Evolutionary conservation across 2,113 vertebrate genomes (phyloP).

Genomic region (Antechinus stuartii): DNA sequence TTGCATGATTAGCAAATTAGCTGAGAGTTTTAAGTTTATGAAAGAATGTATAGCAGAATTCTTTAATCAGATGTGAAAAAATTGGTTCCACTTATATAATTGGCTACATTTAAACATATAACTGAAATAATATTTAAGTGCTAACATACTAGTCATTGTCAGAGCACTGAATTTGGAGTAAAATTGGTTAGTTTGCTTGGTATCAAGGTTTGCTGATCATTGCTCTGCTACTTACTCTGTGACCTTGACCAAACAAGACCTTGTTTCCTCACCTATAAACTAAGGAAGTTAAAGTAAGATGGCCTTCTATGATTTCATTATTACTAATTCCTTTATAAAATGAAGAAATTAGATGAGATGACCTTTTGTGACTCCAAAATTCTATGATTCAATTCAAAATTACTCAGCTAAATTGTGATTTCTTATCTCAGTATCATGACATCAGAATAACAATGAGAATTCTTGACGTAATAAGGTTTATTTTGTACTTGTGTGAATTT

Average conservation of each 20-base stretch:
- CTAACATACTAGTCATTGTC: background rate
- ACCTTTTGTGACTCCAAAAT: background rate
- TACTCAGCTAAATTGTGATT: background rate
- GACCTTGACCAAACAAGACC: background rate
- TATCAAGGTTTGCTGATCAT: background rate
- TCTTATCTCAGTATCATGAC: background rate
- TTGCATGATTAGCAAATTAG: background rate
- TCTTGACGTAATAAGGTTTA: background rate
- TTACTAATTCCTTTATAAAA: conserved; percentile 21
- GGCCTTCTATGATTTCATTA: background rate
- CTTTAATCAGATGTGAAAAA: background rate
- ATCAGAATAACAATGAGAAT: background rate
- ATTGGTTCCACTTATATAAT: background rate
- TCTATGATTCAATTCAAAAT: background rate
- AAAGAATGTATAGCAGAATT: background rate
- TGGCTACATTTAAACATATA: background rate
- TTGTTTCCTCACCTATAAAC: background rate
- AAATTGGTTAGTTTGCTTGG: background rate
- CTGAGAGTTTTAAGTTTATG: background rate
- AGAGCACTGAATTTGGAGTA: background rate
- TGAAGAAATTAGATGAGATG: background rate
- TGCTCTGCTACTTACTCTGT: background rate
- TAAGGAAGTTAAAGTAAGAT: background rate
- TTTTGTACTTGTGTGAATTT: background rate
- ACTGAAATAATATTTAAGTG: background rate